Percentiles rank a stretch among this genome's conserved stretches.
These are phyloP conservation scores for Isichthys henryi DNA, from an alignment of 2,113 vertebrate species.

Conservation along the genomic window DNA sequence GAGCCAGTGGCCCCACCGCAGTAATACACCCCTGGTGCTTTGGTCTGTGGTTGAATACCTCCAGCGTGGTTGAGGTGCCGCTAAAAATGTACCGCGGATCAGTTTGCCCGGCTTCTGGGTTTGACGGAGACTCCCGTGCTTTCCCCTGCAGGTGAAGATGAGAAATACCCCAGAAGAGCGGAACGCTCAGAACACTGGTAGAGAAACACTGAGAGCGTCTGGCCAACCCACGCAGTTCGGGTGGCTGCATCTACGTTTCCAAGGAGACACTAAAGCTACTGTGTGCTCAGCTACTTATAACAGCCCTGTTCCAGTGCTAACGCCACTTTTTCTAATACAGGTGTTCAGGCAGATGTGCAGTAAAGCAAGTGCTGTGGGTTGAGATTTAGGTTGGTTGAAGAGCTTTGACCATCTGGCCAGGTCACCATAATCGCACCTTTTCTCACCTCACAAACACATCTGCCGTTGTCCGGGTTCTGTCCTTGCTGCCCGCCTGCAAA, in stretches of 20 bases:
- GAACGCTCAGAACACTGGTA: constrained; percentile 18
- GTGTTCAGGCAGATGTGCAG: constrained; percentile 21
- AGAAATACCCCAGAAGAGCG: background rate
- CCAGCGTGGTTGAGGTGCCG: background rate
- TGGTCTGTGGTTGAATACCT: background rate
- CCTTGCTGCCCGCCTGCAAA: background rate
- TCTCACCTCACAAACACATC: background rate
- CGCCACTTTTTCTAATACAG: background rate
- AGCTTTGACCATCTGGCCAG: constrained; percentile 19
- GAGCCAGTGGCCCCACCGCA: background rate
- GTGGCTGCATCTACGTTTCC: background rate
- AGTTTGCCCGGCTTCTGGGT: no score
- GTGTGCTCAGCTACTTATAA: constrained; percentile 50
- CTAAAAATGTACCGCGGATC: background rate
- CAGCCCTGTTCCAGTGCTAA: background rate
- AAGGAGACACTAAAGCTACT: constrained; percentile 54
- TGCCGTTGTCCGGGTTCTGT: background rate
- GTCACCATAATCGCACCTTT: constrained; percentile 40
- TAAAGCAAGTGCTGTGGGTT: constrained; percentile 32
- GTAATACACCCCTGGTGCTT: background rate
- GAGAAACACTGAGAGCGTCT: constrained; percentile 22
- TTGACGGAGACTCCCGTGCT: background rate
- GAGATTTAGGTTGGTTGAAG: constrained; percentile 14
- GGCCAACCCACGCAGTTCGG: background rate
- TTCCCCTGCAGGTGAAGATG: constrained; percentile 11